A percentile compares a stretch with the other conserved stretches of the same genome.
These are phyloP conservation scores for Ivindomyrus marchei DNA, from an alignment of 2,113 vertebrate species.

Conservation along the genomic window DNA sequence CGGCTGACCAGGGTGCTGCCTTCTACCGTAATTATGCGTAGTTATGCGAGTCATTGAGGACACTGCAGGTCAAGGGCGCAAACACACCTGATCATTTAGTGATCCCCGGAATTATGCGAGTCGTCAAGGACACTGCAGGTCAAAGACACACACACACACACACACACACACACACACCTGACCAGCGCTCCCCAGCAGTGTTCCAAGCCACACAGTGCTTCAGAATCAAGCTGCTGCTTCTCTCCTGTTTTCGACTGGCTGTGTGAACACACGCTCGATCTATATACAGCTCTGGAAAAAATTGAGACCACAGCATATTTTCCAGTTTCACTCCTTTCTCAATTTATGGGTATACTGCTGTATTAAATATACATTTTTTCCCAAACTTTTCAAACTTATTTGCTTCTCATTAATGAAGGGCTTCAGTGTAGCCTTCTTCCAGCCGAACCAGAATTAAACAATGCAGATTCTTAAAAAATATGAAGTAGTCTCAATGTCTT, in stretches of 20 bases:
- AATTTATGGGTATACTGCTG: background rate
- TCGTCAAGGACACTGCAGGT: background rate
- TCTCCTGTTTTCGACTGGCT: background rate
- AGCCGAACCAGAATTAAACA: background rate
- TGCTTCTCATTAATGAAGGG: background rate
- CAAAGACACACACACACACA: background rate
- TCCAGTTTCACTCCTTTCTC: background rate
- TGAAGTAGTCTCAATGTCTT: background rate
- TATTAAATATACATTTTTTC: background rate
- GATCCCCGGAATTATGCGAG: background rate
- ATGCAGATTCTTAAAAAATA: background rate
- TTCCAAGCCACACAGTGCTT: background rate
- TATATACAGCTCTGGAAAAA: background rate
- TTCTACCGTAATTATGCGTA: background rate
- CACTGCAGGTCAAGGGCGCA: background rate
- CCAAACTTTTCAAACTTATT: background rate
- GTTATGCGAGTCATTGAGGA: background rate
- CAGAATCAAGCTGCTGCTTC: background rate
- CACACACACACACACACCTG: background rate
- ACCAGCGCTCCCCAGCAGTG: background rate
- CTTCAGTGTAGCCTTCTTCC: background rate
- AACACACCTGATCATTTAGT: too few relatives aligned
- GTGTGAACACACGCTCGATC: background rate
- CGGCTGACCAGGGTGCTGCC: background rate
- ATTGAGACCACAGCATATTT: background rate